Evolutionary conservation across 2,888 invertebrate species (phyloP), one percentile per base, ranked within the genome.

Genomic region (Cephus runcator): DNA sequence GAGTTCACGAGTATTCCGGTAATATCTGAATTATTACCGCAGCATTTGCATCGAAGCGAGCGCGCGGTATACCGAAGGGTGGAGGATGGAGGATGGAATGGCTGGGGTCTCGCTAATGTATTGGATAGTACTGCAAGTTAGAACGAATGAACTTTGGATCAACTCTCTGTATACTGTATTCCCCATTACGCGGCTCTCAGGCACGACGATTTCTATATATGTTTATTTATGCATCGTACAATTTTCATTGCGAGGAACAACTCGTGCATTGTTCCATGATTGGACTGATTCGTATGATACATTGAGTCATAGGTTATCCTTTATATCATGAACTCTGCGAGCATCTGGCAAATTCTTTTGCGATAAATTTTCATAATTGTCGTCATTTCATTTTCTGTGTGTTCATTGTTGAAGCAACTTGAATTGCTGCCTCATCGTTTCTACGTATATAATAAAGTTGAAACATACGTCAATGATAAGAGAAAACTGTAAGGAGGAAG

Each of bases 1-100:
- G 75, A 81, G 77, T 68, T 75, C 35, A 76, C 74, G 69, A 83
- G 75, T 76, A 77, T 77, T 76, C 76, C 80, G 79, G 78, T 78
- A 80, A 81, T 85, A 83, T 83, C 82, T 77, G 81, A 80, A 82
- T 83, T 81, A 84, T 82, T 83, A 78, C 75, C 78, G 73, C 75
- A 76, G 73, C 75, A 69, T 81, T 83, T 81, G 78, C 83, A 79
- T 80, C 81, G 69, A 73, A 73, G 75, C 79, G 76, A 79, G 73
- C 56, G 75, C 71, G 71, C 73, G 23, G 40, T 76, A 79, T 77
- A 76, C 76, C 56, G 40, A 74, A 76, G 33, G 69, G 69, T 12
- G 33, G 33, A 69, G 71, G 31, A 71, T 33, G 30, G 31, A 33
- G 71, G 71, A 40, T 56, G 40, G 6, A 56, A 56, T 56, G 40